Evolutionary conservation across 2,888 invertebrate genomes (phyloP).

Genomic region (Spodoptera picta): DNA sequence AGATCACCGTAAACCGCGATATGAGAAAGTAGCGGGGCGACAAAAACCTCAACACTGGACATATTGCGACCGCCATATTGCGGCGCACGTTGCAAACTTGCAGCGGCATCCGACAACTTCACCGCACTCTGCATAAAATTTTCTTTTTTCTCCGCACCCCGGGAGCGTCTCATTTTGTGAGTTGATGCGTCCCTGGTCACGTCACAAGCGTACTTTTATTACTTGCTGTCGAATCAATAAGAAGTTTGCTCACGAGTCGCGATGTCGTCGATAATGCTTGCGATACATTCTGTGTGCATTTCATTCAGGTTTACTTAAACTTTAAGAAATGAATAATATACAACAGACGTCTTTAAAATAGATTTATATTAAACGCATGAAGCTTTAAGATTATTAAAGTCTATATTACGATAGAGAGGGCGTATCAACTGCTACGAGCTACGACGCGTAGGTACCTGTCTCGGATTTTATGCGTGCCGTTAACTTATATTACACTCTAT

Average conservation of each 20-base stretch:
- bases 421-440: conserved; percentile 57
- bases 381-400: conserved; percentile 56
- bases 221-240: conserved; percentile 59
- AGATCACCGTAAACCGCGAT: conserved; percentile 81
- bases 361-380: conserved; percentile 33
- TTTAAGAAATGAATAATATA: conserved; percentile 9
- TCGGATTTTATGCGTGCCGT: conserved; percentile 77
- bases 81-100: conserved; percentile 80
- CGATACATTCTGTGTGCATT: conserved; percentile 18
- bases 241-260: conserved; percentile 37
- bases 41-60: conserved; percentile 82
- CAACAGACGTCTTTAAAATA: conserved; percentile 28
- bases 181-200: conserved; percentile 63
- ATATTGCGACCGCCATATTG: conserved; percentile 80
- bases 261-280: conserved; percentile 32
- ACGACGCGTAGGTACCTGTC: conserved; percentile 61
- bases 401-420: conserved; percentile 42
- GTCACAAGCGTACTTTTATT: conserved; percentile 70
- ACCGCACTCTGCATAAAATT: conserved; percentile 75
- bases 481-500: conserved; percentile 80
- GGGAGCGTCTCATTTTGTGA: conserved; percentile 61
- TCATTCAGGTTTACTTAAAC: conserved; percentile 1
- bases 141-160: conserved; percentile 67
- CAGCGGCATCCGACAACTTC: conserved; percentile 76
- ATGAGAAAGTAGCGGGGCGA: conserved; percentile 81